These are phyloP conservation scores for Megamerina dolium DNA, from an alignment of 2,888 invertebrate genomes.

Conservation along the genomic window DNA sequence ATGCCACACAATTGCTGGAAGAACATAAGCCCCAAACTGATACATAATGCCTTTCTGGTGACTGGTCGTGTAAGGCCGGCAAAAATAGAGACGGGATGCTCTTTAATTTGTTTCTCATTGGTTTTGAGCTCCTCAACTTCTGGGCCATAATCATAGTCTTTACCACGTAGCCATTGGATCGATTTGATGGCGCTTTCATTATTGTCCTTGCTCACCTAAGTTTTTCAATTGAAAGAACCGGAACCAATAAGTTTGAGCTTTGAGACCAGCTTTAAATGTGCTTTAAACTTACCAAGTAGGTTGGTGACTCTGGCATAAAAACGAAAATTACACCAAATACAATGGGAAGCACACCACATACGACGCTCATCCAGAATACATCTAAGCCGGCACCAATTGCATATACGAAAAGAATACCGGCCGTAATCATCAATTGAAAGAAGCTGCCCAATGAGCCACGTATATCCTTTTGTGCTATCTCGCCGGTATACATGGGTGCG, in stretches of 20 bases:
- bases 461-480: conserved; percentile 77
- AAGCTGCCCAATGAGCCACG: conserved; percentile 80
- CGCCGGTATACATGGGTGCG: conserved; percentile 78
- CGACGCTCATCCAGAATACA: conserved; percentile 40
- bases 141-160: conserved; percentile 58
- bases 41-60: conserved; percentile 61
- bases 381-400: conserved; percentile 52
- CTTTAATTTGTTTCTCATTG: conserved; percentile 51
- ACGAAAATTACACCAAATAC: conserved; percentile 65
- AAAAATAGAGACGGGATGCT: conserved; percentile 54
- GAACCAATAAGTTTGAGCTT: background rate
- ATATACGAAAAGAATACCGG: conserved; percentile 77
- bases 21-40: conserved; percentile 76
- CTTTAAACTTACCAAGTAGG: conserved; percentile 54
- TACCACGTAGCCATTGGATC: conserved; percentile 68
- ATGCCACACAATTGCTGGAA: conserved; percentile 84
- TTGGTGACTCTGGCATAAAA: conserved; percentile 85
- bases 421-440: conserved; percentile 78
- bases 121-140: conserved; percentile 61
- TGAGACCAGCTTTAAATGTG: background rate
- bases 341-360: conserved; percentile 52
- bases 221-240: conserved; percentile 2
- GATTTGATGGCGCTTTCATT: conserved; percentile 63
- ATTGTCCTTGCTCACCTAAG: conserved; percentile 53
- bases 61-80: conserved; percentile 55